Percentiles rank a stretch among this genome's conserved stretches.
Conservation (phyloP, 2,797 vertebrate species). For the Gobionotothen gibberifrons region DNA sequence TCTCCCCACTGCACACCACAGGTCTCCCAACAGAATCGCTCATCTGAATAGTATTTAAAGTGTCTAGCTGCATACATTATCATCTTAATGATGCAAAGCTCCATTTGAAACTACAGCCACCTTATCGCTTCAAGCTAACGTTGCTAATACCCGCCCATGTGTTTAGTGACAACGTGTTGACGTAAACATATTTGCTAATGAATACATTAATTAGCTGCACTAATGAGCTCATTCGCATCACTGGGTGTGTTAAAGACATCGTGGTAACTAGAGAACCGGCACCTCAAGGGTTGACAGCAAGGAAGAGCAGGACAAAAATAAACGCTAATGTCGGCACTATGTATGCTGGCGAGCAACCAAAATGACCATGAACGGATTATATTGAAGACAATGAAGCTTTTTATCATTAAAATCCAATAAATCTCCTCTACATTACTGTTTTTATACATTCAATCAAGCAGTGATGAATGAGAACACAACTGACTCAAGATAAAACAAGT, state of each 20-base stretch:
- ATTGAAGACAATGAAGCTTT: not conserved
- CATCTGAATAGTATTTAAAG: conserved; percentile 37
- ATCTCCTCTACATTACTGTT: not conserved
- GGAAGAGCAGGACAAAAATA: conserved; percentile 10
- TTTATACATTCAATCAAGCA: not conserved
- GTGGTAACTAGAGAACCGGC: conserved; percentile 19
- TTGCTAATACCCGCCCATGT: conserved; percentile 42
- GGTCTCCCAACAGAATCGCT: conserved; percentile 21
- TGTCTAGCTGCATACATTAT: conserved; percentile 43
- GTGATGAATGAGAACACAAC: conserved; percentile 4
- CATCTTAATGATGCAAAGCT: conserved; percentile 47
- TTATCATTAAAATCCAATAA: not conserved
- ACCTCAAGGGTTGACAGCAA: conserved; percentile 19
- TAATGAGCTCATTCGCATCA: conserved; percentile 54
- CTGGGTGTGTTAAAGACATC: conserved; percentile 33
- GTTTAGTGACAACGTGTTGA: conserved; percentile 62
- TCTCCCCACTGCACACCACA: conserved; percentile 13
- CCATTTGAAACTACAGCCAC: conserved; percentile 28
- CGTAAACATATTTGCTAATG: conserved; percentile 62
- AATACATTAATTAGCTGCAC: conserved; percentile 61
- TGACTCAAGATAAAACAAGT: not conserved
- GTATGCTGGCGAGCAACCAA: not conserved
- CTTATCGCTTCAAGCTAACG: conserved; percentile 21
- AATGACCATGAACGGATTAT: conserved; percentile 14
- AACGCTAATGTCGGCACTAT: not conserved